Percentiles rank a stretch among this genome's conserved stretches.
Conservation (phyloP, 2,888 invertebrate species). For the Cerastis leucographa region DNA sequence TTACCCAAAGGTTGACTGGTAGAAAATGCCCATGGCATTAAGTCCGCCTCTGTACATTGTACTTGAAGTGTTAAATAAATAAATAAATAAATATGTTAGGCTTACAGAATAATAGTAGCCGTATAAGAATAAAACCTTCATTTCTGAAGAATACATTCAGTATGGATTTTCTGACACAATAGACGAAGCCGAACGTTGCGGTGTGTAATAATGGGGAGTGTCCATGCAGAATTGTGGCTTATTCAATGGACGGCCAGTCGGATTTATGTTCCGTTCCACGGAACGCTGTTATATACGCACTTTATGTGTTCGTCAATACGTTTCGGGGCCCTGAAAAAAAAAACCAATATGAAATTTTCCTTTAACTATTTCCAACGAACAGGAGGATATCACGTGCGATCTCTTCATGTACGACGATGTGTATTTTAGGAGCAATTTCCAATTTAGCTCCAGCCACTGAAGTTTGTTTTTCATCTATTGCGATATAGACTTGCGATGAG, state of each 20-base stretch:
- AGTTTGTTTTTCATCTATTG: constrained; percentile 61
- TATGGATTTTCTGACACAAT: constrained; percentile 73
- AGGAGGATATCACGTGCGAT: constrained; percentile 18
- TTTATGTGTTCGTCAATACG: constrained; percentile 61
- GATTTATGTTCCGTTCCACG: constrained; percentile 64
- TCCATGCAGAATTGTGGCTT: constrained; percentile 70
- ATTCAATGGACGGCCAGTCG: constrained; percentile 64
- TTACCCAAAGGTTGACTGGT: too few species aligned
- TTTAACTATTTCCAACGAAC: constrained; percentile 13
- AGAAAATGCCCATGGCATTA: too few species aligned
- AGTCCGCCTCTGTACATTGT: too few species aligned
- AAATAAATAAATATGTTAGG: too few species aligned
- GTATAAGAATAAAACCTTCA: constrained; percentile 41
- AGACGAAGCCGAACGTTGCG: constrained; percentile 62
- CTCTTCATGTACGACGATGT: constrained; percentile 33
- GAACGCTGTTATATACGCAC: constrained; percentile 54
- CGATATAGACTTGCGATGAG: constrained; percentile 51
- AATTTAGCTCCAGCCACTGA: constrained; percentile 53
- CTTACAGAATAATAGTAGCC: constrained; percentile 17
- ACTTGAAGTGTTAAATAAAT: too few species aligned
- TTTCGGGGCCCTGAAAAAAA: constrained; percentile 23
- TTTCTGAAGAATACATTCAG: constrained; percentile 60
- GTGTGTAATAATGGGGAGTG: constrained; percentile 74
- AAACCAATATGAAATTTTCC: not conserved
- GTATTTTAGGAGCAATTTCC: constrained; percentile 57